These are phyloP conservation scores for Yponomeuta plumbellus DNA, from an alignment of 2,888 invertebrate genomes.

Conservation along the genomic window DNA sequence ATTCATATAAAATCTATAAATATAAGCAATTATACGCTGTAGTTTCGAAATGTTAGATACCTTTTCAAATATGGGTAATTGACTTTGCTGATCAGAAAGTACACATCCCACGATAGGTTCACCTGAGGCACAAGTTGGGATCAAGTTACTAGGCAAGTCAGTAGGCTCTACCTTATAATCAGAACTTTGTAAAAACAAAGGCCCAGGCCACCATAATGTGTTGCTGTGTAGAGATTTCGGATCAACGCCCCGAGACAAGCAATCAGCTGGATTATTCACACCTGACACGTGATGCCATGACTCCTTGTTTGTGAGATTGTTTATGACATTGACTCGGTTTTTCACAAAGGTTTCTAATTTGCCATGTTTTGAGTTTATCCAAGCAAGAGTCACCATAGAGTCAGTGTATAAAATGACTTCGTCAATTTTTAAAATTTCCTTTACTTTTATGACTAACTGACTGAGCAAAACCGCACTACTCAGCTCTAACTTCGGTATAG, in stretches of 20 bases:
- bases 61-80: neutral
- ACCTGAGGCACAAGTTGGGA: no score
- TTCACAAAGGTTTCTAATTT: neutral
- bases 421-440: neutral
- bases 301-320: neutral
- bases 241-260: neutral
- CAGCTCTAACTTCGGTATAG: neutral
- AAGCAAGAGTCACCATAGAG: neutral
- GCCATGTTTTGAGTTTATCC: neutral
- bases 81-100: neutral
- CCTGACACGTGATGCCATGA: neutral
- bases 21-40: neutral
- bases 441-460: neutral
- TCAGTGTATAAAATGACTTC: conserved; percentile 3
- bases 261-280: conserved; percentile 5
- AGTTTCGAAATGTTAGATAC: neutral
- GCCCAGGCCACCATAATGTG: conserved; percentile 8
- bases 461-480: neutral
- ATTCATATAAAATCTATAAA: neutral
- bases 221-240: neutral
- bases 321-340: neutral
- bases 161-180: neutral
- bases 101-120: neutral
- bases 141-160: neutral
- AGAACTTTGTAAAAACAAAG: neutral